Evolutionary conservation across 2,888 invertebrate genomes (phyloP), one percentile per base, ranked within the genome.

Genomic region (Melanostoma scalare): DNA sequence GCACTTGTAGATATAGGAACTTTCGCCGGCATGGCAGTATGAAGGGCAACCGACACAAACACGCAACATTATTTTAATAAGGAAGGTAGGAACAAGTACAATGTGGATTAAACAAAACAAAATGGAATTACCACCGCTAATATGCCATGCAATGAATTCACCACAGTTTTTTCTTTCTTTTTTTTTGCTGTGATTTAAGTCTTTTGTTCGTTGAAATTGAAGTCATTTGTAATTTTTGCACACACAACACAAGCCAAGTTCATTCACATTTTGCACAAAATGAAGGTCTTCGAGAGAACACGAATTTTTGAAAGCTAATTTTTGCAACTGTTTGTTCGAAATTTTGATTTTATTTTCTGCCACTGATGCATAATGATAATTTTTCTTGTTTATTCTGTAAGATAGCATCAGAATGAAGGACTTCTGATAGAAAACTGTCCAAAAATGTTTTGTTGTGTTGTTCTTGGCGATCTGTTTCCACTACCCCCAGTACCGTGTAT

Each of bases 391-490:
- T 82, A 82, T 77, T 82, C 82, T 82, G 56, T 68, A 74, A 78
- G 84, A 84, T 84, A 84, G 78, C 75, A 84, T 84, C 84, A 78
- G 88, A 88, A 88, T 89, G 89, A 89, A 90, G 89, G 90, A 90
- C 89, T 89, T 89, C 90, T 90, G 90, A 90, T 90, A 90, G 89
- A 89, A 90, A 91, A 90, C 89, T 91, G 90, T 90, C 90, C 89
- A 90, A 90, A 89, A 89, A 90, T 88, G 87, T 85, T 86, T 86
- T 84, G 84, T 84, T 84, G 79, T 82, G 84, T 84, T 84, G 79
- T 84, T 84, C 84, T 79, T 74, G 79, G 74, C 84, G 84, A 84
- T 84, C 84, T 84, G 75, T 74, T 79, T 75, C 79, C 65, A 84
- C 79, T 79, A 79, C 79, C 74, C 20, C 78, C 50, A 79, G 71